Evolutionary conservation across 1,140 invertebrate species (phyloP), one percentile per base, ranked within the genome.

Genomic region (Hormaphis cornu): DNA sequence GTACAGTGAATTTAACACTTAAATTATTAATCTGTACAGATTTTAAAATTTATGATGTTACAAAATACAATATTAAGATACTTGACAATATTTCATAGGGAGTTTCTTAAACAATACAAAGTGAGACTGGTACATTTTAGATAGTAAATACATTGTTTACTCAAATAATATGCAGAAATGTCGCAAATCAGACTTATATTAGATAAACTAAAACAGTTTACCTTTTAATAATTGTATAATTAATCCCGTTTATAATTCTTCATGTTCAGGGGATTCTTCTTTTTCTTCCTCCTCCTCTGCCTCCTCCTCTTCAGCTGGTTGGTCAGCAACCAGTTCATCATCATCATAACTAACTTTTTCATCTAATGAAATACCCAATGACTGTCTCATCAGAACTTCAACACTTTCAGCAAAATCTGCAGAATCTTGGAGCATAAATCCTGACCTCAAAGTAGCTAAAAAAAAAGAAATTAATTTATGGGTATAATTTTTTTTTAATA

Each of bases 341-440:
- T 66, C 61, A 16, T 66, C 61, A 22, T 50, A 66, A 71, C 77
- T 71, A 77, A 87, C 82, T 74, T 83, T 80, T 73, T 93, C 93
- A 73, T 92, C 87, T 14, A 86, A 72, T 9, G 90, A 80, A 46
- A 97, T 84, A n/a, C 91, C 89, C 28, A 97, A 76, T 1, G 85
- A 87, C 74, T 90, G 85, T 48, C 87, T 80, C 83, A 97, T 85
- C 81, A 96, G 86, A n/a, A 79, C 79, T 76, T 98, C 95, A 18
- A 98, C 88, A 71, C 88, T 86, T 7, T 87, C 83, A 1, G 93
- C 92, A 80, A 97, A 98, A 28, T 85, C 85, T 4, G 86, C 81
- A 0, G 93, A 92, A 76, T 98, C 94, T 72, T 84, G 83, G 0
- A 98, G 79, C 84, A 89, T 87, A 75, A 87, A 98, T 1, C 95